Evolutionary conservation across 2,113 vertebrate genomes (phyloP), one percentile per base, ranked within the genome.

Genomic region (Lagopus muta): DNA sequence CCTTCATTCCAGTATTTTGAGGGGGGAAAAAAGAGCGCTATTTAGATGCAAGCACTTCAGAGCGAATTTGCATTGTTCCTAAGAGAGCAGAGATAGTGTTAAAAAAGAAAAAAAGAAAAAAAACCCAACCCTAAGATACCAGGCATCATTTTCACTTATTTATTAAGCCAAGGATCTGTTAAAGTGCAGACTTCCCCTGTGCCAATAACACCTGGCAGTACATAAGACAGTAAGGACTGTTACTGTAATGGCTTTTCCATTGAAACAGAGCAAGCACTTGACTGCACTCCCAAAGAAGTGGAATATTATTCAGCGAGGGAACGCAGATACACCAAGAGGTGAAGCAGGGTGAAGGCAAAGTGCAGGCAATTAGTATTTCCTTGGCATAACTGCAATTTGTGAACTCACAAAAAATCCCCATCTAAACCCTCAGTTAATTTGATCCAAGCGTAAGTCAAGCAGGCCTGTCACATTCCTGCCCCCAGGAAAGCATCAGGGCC

Each of bases 71-170:
- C 75, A 61, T 88, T 86, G 81, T 60, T 93, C 81, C 58, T 74
- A 86, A 74, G 78, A 94, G 85, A 93, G 48, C 57, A 77, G 47
- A 78, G 76, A 84, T 52, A 93, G 50, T 5, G 7, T 78, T 52
- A 8, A 50, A 42, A 18, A 16, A 14, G 27, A 7, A 7, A 42
- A 10, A 16, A 27, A 32, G 1, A 1, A 3, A 52, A n/a, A 15
- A 13, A 55, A 2, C n/a, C n/a, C 7, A 82, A 52, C 21, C 13
- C 45, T 80, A 73, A 90, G 82, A 94, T 90, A 97, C 4, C 61
- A 90, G 70, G 83, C 83, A 89, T 91, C 52, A 65, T 88, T 96
- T 97, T 94, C 90, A 86, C 85, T 90, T 86, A 72, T 87, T 93
- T 90, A 93, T 92, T 96, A 95, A 91, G 79, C 66, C 83, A 89